Base-by-base conservation (phyloP, 2,797 vertebrate species). In the Phrynocephalus vlangalii region DNA sequence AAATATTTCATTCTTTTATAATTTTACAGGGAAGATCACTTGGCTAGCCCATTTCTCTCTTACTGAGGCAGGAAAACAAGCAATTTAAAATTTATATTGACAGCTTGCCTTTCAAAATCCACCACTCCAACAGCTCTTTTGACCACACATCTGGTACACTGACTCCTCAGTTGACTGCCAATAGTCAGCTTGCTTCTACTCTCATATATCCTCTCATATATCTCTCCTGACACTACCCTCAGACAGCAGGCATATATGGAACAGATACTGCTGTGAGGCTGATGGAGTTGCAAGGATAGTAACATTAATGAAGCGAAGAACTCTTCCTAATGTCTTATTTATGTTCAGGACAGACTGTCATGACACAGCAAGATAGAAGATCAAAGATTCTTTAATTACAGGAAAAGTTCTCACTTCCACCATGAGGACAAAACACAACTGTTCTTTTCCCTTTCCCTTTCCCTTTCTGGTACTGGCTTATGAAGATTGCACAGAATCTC, bases 21-120 rank as follows among this genome's bases (percentile, higher is more conserved):
- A 33, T 33, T 60, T 60, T 71, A 16, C 1, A 50, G 10, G 30
- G 10, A 60, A 50, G 70, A 33, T 48, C 56, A 28, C 10, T 20
- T 66, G 33, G 33, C 30, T 56, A 28, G 26, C 22, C 48, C 11
- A 48, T 66, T 75, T 76, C 33, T 66, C 24, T 66, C 33, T 84
- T 66, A 48, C 10, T 66, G 56, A 44, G 56, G 33, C 33, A 52
- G 20, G 10, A 50, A 72, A 83, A 83, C 82, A 76, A 66, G 83
- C 83, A 66, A 75, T 63, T 75, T 75, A 84, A 76, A 82, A 15
- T 67, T 16, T 66, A 13, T 16, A 84, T 6, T 85, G 70, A 68
- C 11, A 88, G 48, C 24, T 91, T 81, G 50, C 84, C 89, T 93
- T 87, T 88, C 72, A 16, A 78, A 87, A 13, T 28, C 50, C 22